These are phyloP conservation scores for Sarotherodon lohbergeri DNA, from an alignment of 2,113 vertebrate species.

Conservation along the genomic window DNA sequence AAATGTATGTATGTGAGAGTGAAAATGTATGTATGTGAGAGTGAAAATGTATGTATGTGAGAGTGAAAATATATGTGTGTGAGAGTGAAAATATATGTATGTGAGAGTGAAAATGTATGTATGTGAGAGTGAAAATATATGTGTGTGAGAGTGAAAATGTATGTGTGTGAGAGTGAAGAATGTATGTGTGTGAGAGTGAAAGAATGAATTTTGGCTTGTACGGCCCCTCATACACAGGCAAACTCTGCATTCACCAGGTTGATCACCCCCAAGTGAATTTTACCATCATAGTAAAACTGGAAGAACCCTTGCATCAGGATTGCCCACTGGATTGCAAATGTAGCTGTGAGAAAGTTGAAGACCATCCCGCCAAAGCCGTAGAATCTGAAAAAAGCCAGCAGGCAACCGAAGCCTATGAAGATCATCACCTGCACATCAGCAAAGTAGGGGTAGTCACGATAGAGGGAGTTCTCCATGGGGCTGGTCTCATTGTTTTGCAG, in stretches of 20 bases:
- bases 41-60: too few relatives aligned
- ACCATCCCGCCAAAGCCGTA: conserved; percentile 77
- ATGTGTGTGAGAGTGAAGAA: too few relatives aligned
- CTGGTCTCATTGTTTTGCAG: conserved; percentile 39
- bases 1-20: too few relatives aligned
- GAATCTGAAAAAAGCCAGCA: conserved; percentile 75
- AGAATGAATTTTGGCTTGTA: too few relatives aligned
- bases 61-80: too few relatives aligned
- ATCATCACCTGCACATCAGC: conserved; percentile 82
- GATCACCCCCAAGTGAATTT: conserved; percentile 70
- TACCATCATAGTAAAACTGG: conserved; percentile 65
- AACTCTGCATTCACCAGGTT: conserved; percentile 78
- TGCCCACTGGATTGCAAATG: conserved; percentile 78
- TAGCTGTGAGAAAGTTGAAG: conserved; percentile 80
- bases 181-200: too few relatives aligned
- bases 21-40: too few relatives aligned
- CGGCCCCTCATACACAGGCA: too few relatives aligned
- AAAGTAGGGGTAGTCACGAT: conserved; percentile 75
- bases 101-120: too few relatives aligned
- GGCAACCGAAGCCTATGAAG: conserved; percentile 78
- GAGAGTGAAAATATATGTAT: too few relatives aligned
- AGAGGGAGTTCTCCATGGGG: conserved; percentile 56
- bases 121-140: too few relatives aligned
- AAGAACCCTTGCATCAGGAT: conserved; percentile 78
- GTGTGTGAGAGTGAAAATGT: too few relatives aligned